Base-by-base conservation (phyloP, 1,140 invertebrate genomes). In the Drosophila triauraria region DNA sequence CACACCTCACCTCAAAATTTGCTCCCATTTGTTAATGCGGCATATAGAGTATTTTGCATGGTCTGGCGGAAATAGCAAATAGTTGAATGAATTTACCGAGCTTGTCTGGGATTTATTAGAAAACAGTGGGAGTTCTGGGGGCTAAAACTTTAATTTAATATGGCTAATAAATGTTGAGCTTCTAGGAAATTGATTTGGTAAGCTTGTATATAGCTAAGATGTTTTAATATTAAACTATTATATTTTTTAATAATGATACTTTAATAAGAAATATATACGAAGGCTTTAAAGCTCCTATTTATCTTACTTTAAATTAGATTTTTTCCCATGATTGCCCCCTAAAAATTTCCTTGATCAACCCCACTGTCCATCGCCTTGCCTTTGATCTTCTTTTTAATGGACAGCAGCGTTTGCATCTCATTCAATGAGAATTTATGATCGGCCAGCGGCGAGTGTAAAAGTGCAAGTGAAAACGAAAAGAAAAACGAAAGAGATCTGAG, bases 41-140 rank as follows among this genome's bases (percentile, higher is more conserved):
- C 82, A 85, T 81, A 51, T 60, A 67, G 27, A 50, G 63, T 63
- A 74, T 86, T 86, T 88, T 80, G 80, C 84, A 83, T 78, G 76
- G 80, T 60, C 48, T 57, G 40, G 6, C 30, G 42, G 25, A 10
- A 30, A 47, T 62, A 32, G 59, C 30, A 38, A 42, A 60, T 48
- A 80, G 30, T 63, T 32, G 38, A 23, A 48, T 46, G 43, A 62
- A 53, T 80, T 60, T 35, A 30, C 23, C n/a, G 48, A 57, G 64
- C 44, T 63, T 58, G 40, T 75, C 46, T 48, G 69, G 44, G 27
- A 43, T 50, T 43, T 20, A 23, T 27, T 4, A 17, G 44, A 43
- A 58, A 43, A 70, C 38, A 72, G 69, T 44, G 67, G 51, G 38
- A 4, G 10, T 12, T 4, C 17, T n/a, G 2, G 27, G 1, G 20